Evolutionary conservation across 1,140 invertebrate species (phyloP).

Genomic region (Lasaia peninsularis): DNA sequence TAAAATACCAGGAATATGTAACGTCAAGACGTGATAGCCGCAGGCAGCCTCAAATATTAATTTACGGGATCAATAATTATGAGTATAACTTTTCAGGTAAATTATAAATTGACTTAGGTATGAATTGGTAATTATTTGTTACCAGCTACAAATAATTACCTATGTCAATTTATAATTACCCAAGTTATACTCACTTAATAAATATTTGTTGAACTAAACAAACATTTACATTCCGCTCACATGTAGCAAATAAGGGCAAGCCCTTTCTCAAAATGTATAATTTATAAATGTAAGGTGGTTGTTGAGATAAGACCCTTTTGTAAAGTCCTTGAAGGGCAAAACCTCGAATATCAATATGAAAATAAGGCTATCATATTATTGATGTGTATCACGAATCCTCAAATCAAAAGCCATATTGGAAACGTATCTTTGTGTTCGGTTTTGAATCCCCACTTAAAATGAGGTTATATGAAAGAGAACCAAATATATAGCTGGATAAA

Average conservation of each 20-base stretch:
- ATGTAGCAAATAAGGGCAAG: neutral
- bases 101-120: too few relatives aligned
- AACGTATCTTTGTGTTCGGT: too few relatives aligned
- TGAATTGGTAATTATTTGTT: too few relatives aligned
- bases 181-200: neutral
- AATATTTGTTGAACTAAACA: conserved; percentile 5
- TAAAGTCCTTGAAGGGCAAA: neutral
- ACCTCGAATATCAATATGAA: neutral
- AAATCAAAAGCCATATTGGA: neutral
- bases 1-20: too few relatives aligned
- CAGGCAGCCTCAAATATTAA: too few relatives aligned
- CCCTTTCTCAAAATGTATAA: neutral
- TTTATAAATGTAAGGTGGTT: neutral
- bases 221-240: neutral
- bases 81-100: too few relatives aligned
- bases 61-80: too few relatives aligned
- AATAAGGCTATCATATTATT: neutral
- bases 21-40: too few relatives aligned
- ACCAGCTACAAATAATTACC: too few relatives aligned
- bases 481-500: too few relatives aligned
- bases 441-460: too few relatives aligned
- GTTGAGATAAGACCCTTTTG: conserved; percentile 5
- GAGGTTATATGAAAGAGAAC: too few relatives aligned
- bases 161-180: neutral
- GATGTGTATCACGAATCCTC: neutral